Evolutionary conservation across 2,113 vertebrate genomes (phyloP).

Genomic region (Engraulis encrasicolus): DNA sequence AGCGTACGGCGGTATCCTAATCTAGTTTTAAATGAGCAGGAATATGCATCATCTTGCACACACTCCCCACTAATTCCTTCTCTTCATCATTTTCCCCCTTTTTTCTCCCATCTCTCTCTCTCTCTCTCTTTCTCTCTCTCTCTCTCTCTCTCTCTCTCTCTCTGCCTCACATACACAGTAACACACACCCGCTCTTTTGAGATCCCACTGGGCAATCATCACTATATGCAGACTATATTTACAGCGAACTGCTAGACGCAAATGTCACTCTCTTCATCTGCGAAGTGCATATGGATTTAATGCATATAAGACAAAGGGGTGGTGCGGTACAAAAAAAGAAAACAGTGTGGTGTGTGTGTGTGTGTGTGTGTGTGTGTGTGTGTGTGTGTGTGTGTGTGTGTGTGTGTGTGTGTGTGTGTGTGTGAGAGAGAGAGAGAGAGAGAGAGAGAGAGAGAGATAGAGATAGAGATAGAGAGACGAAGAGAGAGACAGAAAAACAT

Average conservation of each 20-base stretch:
- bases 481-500: neutral
- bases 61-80: neutral
- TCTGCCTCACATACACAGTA: no score
- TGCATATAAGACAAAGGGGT: neutral
- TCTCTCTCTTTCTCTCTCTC: neutral
- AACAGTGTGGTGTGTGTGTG: no score
- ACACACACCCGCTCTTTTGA: no score
- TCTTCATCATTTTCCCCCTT: neutral
- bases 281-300: neutral
- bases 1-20: neutral
- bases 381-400: neutral
- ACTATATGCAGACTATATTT: neutral
- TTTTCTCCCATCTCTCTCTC: neutral
- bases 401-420: constrained; percentile 20
- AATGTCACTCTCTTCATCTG: constrained; percentile 14
- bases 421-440: neutral
- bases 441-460: neutral
- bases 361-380: neutral
- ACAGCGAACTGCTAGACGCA: neutral
- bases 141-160: neutral
- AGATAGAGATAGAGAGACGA: neutral
- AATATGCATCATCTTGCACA: neutral
- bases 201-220: neutral
- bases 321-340: neutral
- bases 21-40: constrained; percentile 16